These are phyloP conservation scores for Mimas tiliae DNA, from an alignment of 2,888 invertebrate species.

Conservation along the genomic window DNA sequence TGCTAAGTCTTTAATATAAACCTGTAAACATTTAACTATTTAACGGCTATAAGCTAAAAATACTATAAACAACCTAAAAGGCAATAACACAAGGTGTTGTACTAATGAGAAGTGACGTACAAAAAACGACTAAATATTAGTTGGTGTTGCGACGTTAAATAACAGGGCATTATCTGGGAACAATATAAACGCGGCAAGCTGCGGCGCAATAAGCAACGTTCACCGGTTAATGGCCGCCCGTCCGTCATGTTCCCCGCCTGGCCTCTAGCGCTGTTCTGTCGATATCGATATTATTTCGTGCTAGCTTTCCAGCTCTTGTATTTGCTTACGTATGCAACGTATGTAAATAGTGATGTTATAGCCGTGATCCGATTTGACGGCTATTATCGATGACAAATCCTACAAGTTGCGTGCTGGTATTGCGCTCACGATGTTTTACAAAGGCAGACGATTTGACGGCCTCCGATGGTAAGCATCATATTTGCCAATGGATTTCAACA, in stretches of 20 bases:
- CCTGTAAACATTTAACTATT: too few relatives aligned
- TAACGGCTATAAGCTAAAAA: neutral
- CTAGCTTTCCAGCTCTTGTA: neutral
- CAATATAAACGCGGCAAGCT: constrained; percentile 69
- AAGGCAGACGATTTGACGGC: too few relatives aligned
- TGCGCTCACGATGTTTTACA: too few relatives aligned
- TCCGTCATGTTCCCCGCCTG: constrained; percentile 59
- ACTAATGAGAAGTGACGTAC: constrained; percentile 62
- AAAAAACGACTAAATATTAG: constrained; percentile 70
- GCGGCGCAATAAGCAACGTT: constrained; percentile 67
- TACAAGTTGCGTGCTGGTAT: neutral
- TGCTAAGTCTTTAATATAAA: too few relatives aligned
- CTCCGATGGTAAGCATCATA: too few relatives aligned
- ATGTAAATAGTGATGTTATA: constrained; percentile 8
- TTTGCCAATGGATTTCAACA: too few relatives aligned
- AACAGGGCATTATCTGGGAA: constrained; percentile 70
- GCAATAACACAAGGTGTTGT: constrained; percentile 38
- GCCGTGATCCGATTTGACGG: neutral
- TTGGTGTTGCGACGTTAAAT: constrained; percentile 61
- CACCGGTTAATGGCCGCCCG: constrained; percentile 64
- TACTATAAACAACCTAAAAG: constrained; percentile 29
- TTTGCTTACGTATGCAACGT: constrained; percentile 18
- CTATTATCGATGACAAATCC: neutral
- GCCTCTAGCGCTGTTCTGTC: constrained; percentile 33
- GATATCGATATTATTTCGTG: constrained; percentile 43